Evolutionary conservation across 2,888 invertebrate genomes (phyloP).

Genomic region (Meteorus colon): DNA sequence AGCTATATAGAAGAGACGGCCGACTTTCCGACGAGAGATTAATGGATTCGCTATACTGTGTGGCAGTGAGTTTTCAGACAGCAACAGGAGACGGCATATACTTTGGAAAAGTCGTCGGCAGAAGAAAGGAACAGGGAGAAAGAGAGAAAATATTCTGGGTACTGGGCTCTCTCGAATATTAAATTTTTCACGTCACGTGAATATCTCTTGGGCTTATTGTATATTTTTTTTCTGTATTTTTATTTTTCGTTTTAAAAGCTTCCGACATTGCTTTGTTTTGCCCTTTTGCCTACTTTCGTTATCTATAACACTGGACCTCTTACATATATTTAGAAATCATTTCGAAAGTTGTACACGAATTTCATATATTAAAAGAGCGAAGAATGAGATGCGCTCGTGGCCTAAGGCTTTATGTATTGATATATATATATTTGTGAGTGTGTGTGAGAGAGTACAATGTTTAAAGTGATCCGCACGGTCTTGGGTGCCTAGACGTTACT

Average conservation of each 20-base stretch:
- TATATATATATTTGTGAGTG: neutral
- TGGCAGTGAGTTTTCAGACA: slow-evolving; percentile 38
- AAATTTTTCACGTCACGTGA: slow-evolving; percentile 45
- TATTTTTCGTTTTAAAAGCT: slow-evolving; percentile 33
- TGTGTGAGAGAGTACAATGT: slow-evolving; percentile 4
- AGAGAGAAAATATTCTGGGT: neutral
- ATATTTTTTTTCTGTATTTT: slow-evolving; percentile 35
- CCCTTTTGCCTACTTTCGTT: slow-evolving; percentile 22
- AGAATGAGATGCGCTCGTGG: slow-evolving; percentile 14
- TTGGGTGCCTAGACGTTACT: slow-evolving; percentile 40
- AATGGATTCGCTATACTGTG: slow-evolving; percentile 48
- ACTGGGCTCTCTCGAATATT: slow-evolving; percentile 47
- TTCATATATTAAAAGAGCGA: neutral
- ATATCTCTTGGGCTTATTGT: slow-evolving; percentile 29
- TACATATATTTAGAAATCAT: neutral
- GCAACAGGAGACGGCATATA: slow-evolving; percentile 14
- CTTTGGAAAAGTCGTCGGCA: slow-evolving; percentile 21
- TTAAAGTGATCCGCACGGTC: slow-evolving; percentile 40
- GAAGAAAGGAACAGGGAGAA: slow-evolving; percentile 6
- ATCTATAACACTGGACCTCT: neutral
- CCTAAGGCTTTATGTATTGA: neutral
- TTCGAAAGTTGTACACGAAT: neutral
- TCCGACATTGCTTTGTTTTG: slow-evolving; percentile 25
- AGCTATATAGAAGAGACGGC: slow-evolving; percentile 1
- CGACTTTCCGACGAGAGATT: slow-evolving; percentile 44